Percentiles rank a stretch among this genome's conserved stretches.
phyloP scores from a whole-genome alignment of 2,113 vertebrate genomes.

The Tupaia chinensis region DNA sequence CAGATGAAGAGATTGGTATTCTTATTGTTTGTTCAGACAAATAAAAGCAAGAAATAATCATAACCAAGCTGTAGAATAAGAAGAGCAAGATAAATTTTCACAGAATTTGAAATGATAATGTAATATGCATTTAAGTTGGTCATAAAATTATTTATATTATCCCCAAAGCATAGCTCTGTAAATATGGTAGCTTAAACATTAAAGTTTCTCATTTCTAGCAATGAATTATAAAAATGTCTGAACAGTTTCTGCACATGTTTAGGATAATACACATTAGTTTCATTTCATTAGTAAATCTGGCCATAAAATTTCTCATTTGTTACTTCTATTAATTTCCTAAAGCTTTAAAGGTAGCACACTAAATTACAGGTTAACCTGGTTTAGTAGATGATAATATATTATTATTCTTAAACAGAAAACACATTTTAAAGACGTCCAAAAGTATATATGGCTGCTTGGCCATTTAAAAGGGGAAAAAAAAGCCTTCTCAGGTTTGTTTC shows the following conservation, averaged over 20 bases:
- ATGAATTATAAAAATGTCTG: constrained; percentile 43
- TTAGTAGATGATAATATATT: constrained; percentile 24
- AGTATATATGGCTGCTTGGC: constrained; percentile 72
- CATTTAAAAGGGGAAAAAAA: constrained; percentile 47
- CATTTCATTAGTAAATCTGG: constrained; percentile 33
- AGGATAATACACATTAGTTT: background rate
- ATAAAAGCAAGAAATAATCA: constrained; percentile 66
- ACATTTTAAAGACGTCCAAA: constrained; percentile 60
- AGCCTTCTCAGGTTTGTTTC: constrained; percentile 71
- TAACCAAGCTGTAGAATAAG: constrained; percentile 16
- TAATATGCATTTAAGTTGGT: constrained; percentile 13
- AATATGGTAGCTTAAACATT: background rate
- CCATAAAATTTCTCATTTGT: constrained; percentile 6
- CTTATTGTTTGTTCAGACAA: constrained; percentile 62
- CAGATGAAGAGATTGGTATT: constrained; percentile 62
- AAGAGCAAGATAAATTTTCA: constrained; percentile 34
- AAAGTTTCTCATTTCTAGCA: constrained; percentile 10
- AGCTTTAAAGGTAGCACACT: constrained; percentile 8
- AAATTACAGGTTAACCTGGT: background rate
- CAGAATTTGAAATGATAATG: constrained; percentile 23
- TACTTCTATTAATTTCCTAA: constrained; percentile 58
- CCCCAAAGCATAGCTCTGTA: background rate
- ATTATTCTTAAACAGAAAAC: constrained; percentile 56
- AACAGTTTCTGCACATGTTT: constrained; percentile 35
- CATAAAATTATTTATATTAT: constrained; percentile 40